Percentiles rank a stretch among this genome's conserved stretches.
Evolutionary conservation across 2,888 invertebrate species (phyloP).

Genomic region (Patella caerulea): DNA sequence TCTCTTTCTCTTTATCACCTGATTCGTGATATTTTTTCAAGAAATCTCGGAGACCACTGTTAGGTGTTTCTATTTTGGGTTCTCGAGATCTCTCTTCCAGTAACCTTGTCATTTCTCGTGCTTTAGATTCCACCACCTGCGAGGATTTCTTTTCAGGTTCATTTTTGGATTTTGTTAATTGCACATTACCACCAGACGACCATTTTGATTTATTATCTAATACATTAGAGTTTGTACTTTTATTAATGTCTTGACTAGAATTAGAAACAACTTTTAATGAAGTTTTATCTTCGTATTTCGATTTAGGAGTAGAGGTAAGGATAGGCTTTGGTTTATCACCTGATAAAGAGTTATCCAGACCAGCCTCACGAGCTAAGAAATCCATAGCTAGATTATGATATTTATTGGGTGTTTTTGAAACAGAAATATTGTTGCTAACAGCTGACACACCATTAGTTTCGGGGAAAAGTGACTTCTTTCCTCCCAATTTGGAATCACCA

Average conservation of each 20-base stretch:
- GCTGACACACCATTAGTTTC: not conserved
- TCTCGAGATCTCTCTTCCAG: not conserved
- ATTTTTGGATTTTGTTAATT: not conserved
- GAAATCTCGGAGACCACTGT: not conserved
- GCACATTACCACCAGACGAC: not conserved
- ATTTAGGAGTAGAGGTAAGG: not conserved
- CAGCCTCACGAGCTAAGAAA: not conserved
- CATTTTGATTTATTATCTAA: slow-evolving; percentile 3
- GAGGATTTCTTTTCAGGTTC: not conserved
- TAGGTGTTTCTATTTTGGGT: not conserved
- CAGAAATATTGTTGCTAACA: not conserved
- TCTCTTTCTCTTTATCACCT: slow-evolving; percentile 1
- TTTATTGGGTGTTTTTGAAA: slow-evolving; percentile 4
- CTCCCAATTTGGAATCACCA: slow-evolving; percentile 4
- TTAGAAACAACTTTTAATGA: not conserved
- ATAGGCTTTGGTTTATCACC: not conserved
- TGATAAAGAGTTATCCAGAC: not conserved
- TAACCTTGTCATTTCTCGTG: not conserved
- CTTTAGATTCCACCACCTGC: not conserved
- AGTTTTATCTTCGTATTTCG: slow-evolving; percentile 1
- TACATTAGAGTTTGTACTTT: not conserved
- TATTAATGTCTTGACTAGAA: not conserved
- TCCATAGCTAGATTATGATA: not conserved
- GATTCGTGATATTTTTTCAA: not conserved
- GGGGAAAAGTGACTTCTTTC: slow-evolving; percentile 2